Evolutionary conservation across 2,113 vertebrate genomes (phyloP).

Genomic region (Sander lucioperca): DNA sequence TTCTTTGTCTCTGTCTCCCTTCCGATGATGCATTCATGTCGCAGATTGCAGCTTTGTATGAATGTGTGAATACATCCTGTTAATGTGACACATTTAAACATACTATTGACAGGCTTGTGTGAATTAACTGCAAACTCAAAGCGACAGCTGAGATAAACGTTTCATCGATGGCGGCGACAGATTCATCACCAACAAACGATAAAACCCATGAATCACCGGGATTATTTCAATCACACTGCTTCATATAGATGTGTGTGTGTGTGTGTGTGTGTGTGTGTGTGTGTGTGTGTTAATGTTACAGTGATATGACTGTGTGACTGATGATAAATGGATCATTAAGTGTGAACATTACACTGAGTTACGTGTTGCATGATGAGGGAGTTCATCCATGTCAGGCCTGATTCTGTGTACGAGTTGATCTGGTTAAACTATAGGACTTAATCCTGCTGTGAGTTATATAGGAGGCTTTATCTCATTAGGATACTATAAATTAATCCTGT

Average conservation of each 20-base stretch:
- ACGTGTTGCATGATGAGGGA: slow-evolving; percentile 9
- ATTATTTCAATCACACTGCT: slow-evolving; percentile 1
- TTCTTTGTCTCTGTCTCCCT: too few species aligned
- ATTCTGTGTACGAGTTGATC: background rate
- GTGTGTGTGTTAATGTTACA: background rate
- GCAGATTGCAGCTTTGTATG: slow-evolving; percentile 9
- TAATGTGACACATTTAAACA: slow-evolving; percentile 35
- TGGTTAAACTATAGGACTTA: background rate
- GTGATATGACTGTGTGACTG: background rate
- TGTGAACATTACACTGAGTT: slow-evolving; percentile 8
- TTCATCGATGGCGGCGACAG: slow-evolving; percentile 12
- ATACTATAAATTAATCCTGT: background rate
- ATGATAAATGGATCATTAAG: background rate
- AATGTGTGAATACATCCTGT: slow-evolving; percentile 22
- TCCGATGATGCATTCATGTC: background rate
- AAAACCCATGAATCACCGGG: slow-evolving; percentile 22
- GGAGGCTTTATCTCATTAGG: background rate
- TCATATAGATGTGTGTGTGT: background rate
- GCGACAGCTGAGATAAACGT: slow-evolving; percentile 29
- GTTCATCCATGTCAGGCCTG: background rate
- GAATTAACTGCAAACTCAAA: slow-evolving; percentile 33
- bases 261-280: slow-evolving; percentile 1
- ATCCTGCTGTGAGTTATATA: background rate
- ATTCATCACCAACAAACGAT: slow-evolving; percentile 22
- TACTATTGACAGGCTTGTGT: background rate